Base-by-base conservation (phyloP, 2,888 invertebrate species). In the Agonum fuliginosum region DNA sequence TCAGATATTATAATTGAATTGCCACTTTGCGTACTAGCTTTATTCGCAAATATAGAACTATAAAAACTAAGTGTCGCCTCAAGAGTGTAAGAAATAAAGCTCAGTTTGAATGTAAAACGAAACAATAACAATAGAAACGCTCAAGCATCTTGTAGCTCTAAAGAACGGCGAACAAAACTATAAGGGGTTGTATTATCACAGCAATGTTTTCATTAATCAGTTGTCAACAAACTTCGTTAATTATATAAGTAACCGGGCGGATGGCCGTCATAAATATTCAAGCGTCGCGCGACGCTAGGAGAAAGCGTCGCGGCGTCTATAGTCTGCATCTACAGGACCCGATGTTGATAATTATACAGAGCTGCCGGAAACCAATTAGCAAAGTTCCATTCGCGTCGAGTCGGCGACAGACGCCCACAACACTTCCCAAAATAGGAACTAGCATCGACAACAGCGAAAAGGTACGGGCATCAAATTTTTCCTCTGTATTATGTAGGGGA, bases 171-270 rank as follows among this genome's bases (percentile, higher is more conserved):
- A 12, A 27, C 58, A 27, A 12, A 62, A 62, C 58, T 62, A 62
- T 62, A 62, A 62, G 58, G 30, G 27, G 30, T 34, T 62, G 58
- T 65, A 74, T 62, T 74, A 75, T 75, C 37, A 67, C 67, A 67
- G 30, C 75, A 75, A 75, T 75, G 75, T 75, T 75, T 75, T 75
- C 75, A 75, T 75, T 75, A 75, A 75, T 75, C 75, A 75, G 75
- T 75, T 75, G 62, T 75, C 75, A 75, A 75, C 75, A 75, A 75
- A 75, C 75, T 75, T 75, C 67, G 75, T 75, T 75, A 75, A 75
- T 75, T 75, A 75, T 75, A 48, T 67, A 75, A 67, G 75, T 65
- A 75, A 75, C 75, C 51, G 67, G 24, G 43, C 67, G 75, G 43
- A 48, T 37, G 46, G 43, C 51, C 34, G 67, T 75, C 75, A 75